A percentile compares a stretch with the other conserved stretches of the same genome.
phyloP scores from a whole-genome alignment of 2,797 vertebrate genomes.

The Chaunax sp. region DNA sequence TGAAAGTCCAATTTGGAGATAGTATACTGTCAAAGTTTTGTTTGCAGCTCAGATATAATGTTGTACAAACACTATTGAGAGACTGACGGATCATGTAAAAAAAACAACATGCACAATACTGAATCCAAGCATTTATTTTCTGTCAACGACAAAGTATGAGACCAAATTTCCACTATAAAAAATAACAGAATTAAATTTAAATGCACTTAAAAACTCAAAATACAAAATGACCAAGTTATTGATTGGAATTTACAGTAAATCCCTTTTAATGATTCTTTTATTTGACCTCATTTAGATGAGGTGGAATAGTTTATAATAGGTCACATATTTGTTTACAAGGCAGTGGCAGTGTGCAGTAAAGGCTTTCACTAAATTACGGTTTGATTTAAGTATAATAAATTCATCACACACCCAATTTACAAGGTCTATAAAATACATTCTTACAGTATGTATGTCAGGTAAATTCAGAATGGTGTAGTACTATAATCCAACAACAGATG shows the following conservation, averaged over 20 bases:
- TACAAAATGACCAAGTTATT: neutral
- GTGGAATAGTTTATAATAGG: neutral
- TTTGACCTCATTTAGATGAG: neutral
- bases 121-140: neutral
- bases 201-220: neutral
- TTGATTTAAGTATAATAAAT: constrained; percentile 14
- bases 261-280: neutral
- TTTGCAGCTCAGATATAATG: neutral
- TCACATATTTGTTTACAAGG: neutral
- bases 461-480: constrained; percentile 30
- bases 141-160: neutral
- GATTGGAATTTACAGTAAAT: no score
- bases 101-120: neutral
- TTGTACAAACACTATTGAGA: neutral
- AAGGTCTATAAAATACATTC: neutral
- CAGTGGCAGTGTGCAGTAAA: neutral
- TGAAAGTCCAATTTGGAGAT: neutral
- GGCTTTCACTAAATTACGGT: neutral
- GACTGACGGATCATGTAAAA: neutral
- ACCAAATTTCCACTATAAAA: neutral
- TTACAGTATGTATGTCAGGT: neutral
- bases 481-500: constrained; percentile 70
- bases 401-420: neutral
- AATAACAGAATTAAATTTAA: neutral
- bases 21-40: neutral